Evolutionary conservation across 2,888 invertebrate genomes (phyloP), one percentile per base, ranked within the genome.

Genomic region (Lamellibrachia satsuma): DNA sequence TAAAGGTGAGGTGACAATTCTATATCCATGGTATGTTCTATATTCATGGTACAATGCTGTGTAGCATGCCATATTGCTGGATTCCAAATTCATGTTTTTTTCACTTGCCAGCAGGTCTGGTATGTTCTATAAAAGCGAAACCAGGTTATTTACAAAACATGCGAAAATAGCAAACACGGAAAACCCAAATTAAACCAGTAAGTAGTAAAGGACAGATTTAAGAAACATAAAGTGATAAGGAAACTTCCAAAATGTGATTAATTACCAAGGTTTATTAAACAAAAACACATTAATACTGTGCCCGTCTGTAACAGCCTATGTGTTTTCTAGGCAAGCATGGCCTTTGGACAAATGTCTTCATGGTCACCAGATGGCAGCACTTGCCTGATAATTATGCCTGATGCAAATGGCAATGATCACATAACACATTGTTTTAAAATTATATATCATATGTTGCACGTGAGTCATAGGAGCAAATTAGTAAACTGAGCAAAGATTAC

Each of bases 301-400:
- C 22, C 75, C 1, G n/a, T 15, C 22, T 15, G 60, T 60, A 22
- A 60, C 60, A 7, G 39, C 39, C 39, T 39, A 60, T 0, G 60
- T 60, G 22, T 22, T 75, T 11, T 75, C 75, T 15, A 22, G 75
- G 22, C 22, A 22, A 75, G 75, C 75, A 75, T 11, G 75, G 75
- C 75, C 1, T 6, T 75, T 75, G 22, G n/a, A 6, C n/a, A 75
- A 15, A 75, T 75, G 75, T 75, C 75, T n/a, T 4, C 15, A 75
- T 75, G 75, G 22, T 75, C 75, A 75, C 75, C 75, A 75, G 75
- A 22, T 75, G 75, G 75, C 75, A 75, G 75, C 75, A 75, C 75
- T 75, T 75, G 75, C 75, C 75, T 22, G 22, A 22, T 22, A 22
- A 75, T 2, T 75, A 4, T 55, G 22, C 75, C 75, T 75, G 75